Conservation (phyloP, 2,888 invertebrate species). For the Dryocosmus kuriphilus region DNA sequence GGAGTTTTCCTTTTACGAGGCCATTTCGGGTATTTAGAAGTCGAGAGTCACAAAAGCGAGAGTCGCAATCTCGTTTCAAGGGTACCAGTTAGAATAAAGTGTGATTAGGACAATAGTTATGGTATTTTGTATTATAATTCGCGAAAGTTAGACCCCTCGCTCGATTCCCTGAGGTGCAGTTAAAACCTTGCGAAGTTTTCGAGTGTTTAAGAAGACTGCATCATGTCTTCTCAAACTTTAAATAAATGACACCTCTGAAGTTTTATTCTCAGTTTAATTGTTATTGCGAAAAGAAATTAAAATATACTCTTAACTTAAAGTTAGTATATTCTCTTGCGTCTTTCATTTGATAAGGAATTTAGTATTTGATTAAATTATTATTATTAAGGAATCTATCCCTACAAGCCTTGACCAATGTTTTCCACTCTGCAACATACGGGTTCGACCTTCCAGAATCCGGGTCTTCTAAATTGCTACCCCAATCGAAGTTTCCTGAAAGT, state of each 20-base stretch:
- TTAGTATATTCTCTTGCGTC: neutral
- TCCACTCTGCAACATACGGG: neutral
- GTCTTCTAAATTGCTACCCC: constrained; percentile 56
- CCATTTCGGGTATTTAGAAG: constrained; percentile 68
- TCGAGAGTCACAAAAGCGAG: constrained; percentile 63
- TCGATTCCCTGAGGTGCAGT: constrained; percentile 67
- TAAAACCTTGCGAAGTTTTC: constrained; percentile 70
- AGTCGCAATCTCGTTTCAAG: constrained; percentile 70
- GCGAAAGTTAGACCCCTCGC: constrained; percentile 58
- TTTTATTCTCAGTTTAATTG: neutral
- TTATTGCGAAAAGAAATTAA: neutral
- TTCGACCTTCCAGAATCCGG: constrained; percentile 46
- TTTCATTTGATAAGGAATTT: too few relatives aligned
- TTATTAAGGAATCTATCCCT: neutral
- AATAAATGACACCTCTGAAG: neutral
- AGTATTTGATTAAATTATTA: too few relatives aligned
- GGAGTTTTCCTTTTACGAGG: constrained; percentile 73
- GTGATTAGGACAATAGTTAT: constrained; percentile 76
- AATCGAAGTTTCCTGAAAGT: constrained; percentile 72
- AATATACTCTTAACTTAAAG: neutral
- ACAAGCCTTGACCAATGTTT: neutral
- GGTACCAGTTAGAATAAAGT: constrained; percentile 75
- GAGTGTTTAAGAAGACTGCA: constrained; percentile 56
- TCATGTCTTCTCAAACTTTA: constrained; percentile 54
- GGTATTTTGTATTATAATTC: constrained; percentile 76